Base-by-base conservation (phyloP, 2,888 invertebrate genomes). In the Baronia brevicornis region DNA sequence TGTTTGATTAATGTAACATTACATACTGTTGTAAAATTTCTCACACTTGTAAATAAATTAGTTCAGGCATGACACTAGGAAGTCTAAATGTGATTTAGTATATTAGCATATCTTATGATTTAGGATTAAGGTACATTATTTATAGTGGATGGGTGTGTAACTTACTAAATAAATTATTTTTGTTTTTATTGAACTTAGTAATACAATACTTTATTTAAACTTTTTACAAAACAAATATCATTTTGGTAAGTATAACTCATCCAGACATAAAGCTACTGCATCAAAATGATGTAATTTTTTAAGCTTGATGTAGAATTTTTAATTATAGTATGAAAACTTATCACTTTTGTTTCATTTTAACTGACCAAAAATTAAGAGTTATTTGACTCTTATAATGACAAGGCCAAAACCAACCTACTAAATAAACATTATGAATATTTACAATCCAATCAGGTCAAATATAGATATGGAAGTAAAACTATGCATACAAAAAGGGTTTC, bases 221-320 rank as follows among this genome's bases (percentile, higher is more conserved):
- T 14, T 41, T 36, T 34, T 35, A 31, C 37, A 43, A 25, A 29
- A 33, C 33, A 27, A 31, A 27, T 21, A 36, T 31, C 18, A 33
- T 38, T 51, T 41, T 43, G 44, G 54, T 62, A 62, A 61, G 57
- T 62, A 43, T 60, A 63, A 43, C 60, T 67, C 66, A 65, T 68
- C 57, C 53, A 45, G 37, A 49, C 54, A 46, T 45, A 39, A 41
- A 43, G 30, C 24, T 45, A 39, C 43, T 60, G 57, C 62, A 64
- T 68, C 66, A 55, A 44, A 55, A 44, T 64, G 62, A 68, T 66
- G 65, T 46, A 41, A n/a, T 61, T 68, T 67, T 60, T 47, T 67
- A 66, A 61, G 57, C 50, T 65, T 65, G 47, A 43, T 36, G 40
- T 37, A 42, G 39, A 30, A 46, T 48, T 56, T 56, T 54, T 51